A percentile compares a stretch with the other conserved stretches of the same genome.
Conservation (phyloP, 2,113 vertebrate species). For the Eurypyga helias region DNA sequence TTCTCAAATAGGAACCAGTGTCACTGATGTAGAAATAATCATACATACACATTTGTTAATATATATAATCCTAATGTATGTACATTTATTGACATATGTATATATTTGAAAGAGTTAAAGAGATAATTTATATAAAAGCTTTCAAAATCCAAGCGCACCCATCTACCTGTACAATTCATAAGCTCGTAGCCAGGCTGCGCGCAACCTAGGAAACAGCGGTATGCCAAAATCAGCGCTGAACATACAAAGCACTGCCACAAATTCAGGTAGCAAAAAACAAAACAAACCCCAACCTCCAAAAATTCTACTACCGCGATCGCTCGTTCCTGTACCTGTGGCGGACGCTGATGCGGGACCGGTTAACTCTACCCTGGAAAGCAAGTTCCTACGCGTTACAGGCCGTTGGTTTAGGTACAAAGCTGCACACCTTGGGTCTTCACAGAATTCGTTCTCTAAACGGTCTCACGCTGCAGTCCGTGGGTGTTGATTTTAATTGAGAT, state of each 20-base stretch:
- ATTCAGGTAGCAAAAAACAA: background rate
- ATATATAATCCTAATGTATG: background rate
- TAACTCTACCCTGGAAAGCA: background rate
- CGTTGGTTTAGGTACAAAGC: background rate
- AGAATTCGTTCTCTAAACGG: background rate
- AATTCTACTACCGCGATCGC: background rate
- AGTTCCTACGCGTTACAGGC: background rate
- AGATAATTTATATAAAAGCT: background rate
- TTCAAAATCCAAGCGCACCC: background rate
- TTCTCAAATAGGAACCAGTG: background rate
- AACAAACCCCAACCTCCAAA: too few species aligned
- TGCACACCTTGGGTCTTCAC: background rate
- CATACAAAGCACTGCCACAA: background rate
- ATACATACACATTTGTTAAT: background rate
- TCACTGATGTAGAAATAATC: background rate
- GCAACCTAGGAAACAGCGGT: background rate
- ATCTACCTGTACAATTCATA: background rate
- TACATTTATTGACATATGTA: background rate
- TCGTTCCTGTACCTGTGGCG: background rate
- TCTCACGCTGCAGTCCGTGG: background rate
- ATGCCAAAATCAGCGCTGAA: background rate
- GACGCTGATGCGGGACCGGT: fast-evolving
- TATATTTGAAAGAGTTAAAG: background rate
- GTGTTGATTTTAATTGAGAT: background rate
- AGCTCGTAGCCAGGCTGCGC: background rate